Evolutionary conservation across 2,888 invertebrate genomes (phyloP).

Genomic region (Deilephila porcellus): DNA sequence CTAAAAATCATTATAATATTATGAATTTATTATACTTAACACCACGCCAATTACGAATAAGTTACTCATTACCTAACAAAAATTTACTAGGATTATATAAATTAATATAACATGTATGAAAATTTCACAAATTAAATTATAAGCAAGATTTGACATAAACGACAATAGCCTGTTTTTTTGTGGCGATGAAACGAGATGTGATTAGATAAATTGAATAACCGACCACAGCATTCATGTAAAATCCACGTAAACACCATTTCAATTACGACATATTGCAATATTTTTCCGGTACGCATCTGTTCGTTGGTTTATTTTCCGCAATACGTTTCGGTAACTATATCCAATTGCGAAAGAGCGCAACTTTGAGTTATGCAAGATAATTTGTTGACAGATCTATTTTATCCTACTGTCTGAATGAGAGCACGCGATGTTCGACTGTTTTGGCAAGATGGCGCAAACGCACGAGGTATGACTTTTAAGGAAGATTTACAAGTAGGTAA

Average conservation of each 20-base stretch:
- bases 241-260: slow-evolving; percentile 31
- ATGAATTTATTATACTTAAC: too few species aligned
- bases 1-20: too few species aligned
- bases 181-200: too few species aligned
- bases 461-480: background rate
- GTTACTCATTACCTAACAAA: too few species aligned
- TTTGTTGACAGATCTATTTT: slow-evolving; percentile 42
- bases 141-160: too few species aligned
- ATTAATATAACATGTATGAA: too few species aligned
- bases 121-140: too few species aligned
- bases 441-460: slow-evolving; percentile 31
- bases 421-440: slow-evolving; percentile 34
- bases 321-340: slow-evolving; percentile 69
- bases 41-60: too few species aligned
- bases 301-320: slow-evolving; percentile 66
- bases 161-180: too few species aligned
- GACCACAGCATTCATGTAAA: slow-evolving; percentile 25
- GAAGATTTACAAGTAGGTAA: background rate
- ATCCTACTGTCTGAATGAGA: slow-evolving; percentile 35
- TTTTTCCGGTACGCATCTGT: slow-evolving; percentile 59
- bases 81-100: too few species aligned
- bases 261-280: slow-evolving; percentile 44
- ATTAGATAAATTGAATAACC: too few species aligned
- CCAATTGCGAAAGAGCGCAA: slow-evolving; percentile 61
- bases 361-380: slow-evolving; percentile 60